Percentiles rank a stretch among this genome's conserved stretches.
Conservation (phyloP, 2,888 invertebrate genomes). For the Argyra leucocephala region DNA sequence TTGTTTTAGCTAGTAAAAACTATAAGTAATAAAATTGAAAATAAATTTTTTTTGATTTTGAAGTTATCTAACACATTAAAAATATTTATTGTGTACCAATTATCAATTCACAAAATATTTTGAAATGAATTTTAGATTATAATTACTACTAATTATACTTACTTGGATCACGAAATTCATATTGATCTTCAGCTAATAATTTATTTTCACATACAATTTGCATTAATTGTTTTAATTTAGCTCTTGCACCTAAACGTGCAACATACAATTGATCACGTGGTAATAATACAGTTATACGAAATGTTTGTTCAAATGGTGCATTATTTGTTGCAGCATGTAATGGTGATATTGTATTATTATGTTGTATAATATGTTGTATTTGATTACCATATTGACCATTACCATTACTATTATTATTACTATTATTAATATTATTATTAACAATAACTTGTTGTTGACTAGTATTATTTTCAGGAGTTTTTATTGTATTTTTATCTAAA, state of each 20-base stretch:
- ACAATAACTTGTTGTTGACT: neutral
- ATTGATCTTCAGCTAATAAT: constrained; percentile 60
- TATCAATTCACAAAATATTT: no score
- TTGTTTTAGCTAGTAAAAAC: no score
- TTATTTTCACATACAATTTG: constrained; percentile 66
- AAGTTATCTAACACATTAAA: no score
- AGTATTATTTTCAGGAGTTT: neutral
- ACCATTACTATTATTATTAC: neutral
- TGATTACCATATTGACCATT: constrained; percentile 33
- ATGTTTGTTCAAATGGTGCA: constrained; percentile 44
- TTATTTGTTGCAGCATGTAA: constrained; percentile 40
- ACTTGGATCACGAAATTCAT: constrained; percentile 71
- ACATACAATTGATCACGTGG: constrained; percentile 74
- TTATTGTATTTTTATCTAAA: neutral
- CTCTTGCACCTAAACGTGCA: constrained; percentile 60
- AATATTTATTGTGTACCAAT: no score
- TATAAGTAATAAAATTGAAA: no score
- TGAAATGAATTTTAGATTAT: no score
- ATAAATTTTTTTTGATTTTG: no score
- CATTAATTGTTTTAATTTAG: constrained; percentile 58
- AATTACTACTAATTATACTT: no score
- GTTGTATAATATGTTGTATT: constrained; percentile 34
- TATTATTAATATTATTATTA: neutral
- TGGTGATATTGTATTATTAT: constrained; percentile 32
- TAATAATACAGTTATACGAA: constrained; percentile 54